Evolutionary conservation across 2,113 vertebrate genomes (phyloP).

Genomic region (Pomatostomus ruficeps): DNA sequence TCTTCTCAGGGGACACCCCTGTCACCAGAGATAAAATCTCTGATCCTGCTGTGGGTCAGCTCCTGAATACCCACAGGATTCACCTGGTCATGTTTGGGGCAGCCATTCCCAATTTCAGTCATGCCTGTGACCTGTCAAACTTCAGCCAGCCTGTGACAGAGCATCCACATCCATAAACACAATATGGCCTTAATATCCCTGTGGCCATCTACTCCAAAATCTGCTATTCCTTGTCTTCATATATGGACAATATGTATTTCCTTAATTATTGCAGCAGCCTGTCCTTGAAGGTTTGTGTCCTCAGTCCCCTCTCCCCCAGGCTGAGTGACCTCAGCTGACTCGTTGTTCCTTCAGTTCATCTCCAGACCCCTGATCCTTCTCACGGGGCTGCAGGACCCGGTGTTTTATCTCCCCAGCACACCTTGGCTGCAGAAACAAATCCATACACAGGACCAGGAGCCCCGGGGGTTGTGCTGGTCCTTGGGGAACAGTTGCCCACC

Average conservation of each 20-base stretch:
- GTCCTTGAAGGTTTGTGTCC: not conserved
- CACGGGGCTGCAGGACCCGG: not conserved
- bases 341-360: not conserved
- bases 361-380: not conserved
- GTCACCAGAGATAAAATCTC: not conserved
- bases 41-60: not conserved
- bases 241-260: not conserved
- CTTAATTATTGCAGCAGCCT: not conserved
- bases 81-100: not conserved
- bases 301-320: not conserved
- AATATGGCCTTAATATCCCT: not conserved
- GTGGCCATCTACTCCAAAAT: not conserved
- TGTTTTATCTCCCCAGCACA: not conserved
- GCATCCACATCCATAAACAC: not conserved
- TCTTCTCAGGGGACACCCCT: not conserved
- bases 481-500: not conserved
- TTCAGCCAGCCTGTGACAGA: not conserved
- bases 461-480: not conserved
- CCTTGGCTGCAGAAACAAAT: not conserved
- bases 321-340: not conserved
- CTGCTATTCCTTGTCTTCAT: not conserved
- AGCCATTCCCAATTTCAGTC: not conserved
- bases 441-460: not conserved
- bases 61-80: not conserved
- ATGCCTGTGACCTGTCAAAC: not conserved